Base-by-base conservation (phyloP, 1,140 invertebrate species). In the Yoshiicerus persimilis region DNA sequence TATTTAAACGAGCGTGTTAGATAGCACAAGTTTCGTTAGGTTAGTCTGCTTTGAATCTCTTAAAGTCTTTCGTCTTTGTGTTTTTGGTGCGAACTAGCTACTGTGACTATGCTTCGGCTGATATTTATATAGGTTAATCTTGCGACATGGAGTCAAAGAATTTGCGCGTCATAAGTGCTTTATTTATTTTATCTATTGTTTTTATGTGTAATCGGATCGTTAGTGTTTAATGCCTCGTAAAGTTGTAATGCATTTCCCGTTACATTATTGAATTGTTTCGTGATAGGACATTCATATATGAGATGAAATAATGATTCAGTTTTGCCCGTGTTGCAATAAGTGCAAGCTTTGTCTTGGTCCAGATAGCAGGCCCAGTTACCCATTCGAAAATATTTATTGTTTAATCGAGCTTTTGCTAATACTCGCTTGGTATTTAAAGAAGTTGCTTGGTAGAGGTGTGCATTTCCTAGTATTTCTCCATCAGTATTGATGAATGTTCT, bases 101-200 rank as follows among this genome's bases (percentile, higher is more conserved):
- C 91, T 89, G 75, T 91, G 27, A 91, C 66, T 4, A 91, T 75
- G 6, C 91, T 86, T 64, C 90, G 90, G 6, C 91, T 91, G 89
- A 91, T 91, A 2, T 20, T 38, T 27, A 88, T 85, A 47, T 91
- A 90, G 9, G 6, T 16, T 47, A 47, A 47, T 11, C 1, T 47
- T 20, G n/a, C n/a, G n/a, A n/a, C n/a, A n/a, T n/a, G n/a, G n/a
- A n/a, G 6, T 1, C 1, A 2, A 47, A 16, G 4, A 47, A 47
- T 47, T 47, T 47, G 13, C 41, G 6, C 20, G 13, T 47, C 41
- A 11, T 47, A 16, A 47, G 13, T 16, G 41, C 41, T 91, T 86
- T 36, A 27, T 89, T 16, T 91, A 70, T 16, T 86, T 85, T 25
- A 87, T 87, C n/a, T 23, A 30, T 5, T 41, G n/a, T n/a, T n/a